Evolutionary conservation across 2,797 vertebrate genomes (phyloP).

Genomic region (Epinephelus malabaricus): DNA sequence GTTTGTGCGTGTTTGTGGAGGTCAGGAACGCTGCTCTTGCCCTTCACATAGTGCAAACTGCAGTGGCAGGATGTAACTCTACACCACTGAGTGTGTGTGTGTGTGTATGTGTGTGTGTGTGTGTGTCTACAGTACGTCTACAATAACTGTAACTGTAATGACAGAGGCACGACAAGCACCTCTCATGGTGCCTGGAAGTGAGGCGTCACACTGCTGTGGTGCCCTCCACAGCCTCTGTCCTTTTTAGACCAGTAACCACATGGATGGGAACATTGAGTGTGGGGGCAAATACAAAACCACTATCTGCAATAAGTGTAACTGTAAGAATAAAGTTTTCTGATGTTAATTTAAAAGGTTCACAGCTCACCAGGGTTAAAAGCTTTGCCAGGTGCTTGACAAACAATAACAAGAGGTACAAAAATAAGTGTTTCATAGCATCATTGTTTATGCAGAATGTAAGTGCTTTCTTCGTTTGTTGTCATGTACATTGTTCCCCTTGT

Average conservation of each 20-base stretch:
- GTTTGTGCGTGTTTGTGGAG: slow-evolving; percentile 65
- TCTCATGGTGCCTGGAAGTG: slow-evolving; percentile 60
- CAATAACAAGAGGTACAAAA: not conserved
- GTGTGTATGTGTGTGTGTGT: slow-evolving; percentile 38
- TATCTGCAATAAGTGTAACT: not conserved
- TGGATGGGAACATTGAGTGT: slow-evolving; percentile 9
- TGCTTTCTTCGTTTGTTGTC: not conserved
- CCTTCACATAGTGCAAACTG: slow-evolving; percentile 79
- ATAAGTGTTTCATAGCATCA: not conserved
- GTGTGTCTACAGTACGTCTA: slow-evolving; percentile 42
- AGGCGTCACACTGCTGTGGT: slow-evolving; percentile 52
- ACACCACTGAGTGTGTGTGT: slow-evolving; percentile 62
- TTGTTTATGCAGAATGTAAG: too few relatives aligned
- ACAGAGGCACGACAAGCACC: slow-evolving; percentile 59
- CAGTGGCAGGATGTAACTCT: slow-evolving; percentile 79
- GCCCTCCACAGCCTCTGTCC: slow-evolving; percentile 44
- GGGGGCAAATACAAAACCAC: slow-evolving; percentile 15
- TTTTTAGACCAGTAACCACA: slow-evolving; percentile 10
- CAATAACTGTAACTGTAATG: slow-evolving; percentile 63
- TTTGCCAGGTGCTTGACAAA: not conserved
- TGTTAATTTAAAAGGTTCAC: not conserved
- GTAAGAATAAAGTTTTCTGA: not conserved
- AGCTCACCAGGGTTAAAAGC: not conserved
- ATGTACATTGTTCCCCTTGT: not conserved
- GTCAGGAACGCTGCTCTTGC: slow-evolving; percentile 69